phyloP scores from a whole-genome alignment of 2,113 vertebrate genomes.

The Elachura formosa region DNA sequence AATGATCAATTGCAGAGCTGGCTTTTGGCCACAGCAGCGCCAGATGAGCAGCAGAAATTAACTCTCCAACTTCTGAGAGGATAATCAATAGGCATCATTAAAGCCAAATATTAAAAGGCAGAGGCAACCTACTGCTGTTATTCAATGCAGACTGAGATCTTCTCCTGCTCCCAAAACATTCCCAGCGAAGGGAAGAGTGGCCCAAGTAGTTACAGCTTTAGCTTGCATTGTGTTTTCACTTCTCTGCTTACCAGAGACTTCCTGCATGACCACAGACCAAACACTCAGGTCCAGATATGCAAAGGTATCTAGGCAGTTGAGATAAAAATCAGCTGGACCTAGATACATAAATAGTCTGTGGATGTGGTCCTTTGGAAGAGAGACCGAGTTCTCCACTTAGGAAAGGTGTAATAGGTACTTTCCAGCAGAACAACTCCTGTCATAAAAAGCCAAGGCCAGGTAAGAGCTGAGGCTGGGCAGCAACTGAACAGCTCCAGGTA shows the following conservation, averaged over 20 bases:
- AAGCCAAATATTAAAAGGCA: not conserved
- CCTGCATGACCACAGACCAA: constrained; percentile 29
- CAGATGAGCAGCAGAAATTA: not conserved
- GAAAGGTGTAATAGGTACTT: not conserved
- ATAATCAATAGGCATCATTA: not conserved
- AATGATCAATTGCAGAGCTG: constrained; percentile 31
- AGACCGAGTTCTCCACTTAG: not conserved
- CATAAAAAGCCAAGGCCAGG: not conserved
- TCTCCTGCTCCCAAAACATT: not conserved
- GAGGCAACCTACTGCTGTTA: not conserved
- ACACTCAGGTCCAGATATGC: not conserved
- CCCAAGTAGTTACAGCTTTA: not conserved
- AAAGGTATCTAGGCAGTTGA: not conserved
- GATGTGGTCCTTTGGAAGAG: not conserved
- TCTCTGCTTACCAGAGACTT: constrained; percentile 20
- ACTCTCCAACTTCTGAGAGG: not conserved
- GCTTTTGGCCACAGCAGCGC: not conserved
- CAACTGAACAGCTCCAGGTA: not conserved
- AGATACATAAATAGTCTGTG: not conserved
- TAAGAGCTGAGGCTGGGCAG: not conserved
- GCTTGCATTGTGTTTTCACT: not conserved
- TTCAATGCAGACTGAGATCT: not conserved
- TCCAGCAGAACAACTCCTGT: not conserved
- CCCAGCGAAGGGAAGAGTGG: not conserved
- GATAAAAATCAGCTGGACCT: constrained; percentile 14